Base-by-base conservation (phyloP, 2,113 vertebrate genomes). In the Neodon shergylaensis region DNA sequence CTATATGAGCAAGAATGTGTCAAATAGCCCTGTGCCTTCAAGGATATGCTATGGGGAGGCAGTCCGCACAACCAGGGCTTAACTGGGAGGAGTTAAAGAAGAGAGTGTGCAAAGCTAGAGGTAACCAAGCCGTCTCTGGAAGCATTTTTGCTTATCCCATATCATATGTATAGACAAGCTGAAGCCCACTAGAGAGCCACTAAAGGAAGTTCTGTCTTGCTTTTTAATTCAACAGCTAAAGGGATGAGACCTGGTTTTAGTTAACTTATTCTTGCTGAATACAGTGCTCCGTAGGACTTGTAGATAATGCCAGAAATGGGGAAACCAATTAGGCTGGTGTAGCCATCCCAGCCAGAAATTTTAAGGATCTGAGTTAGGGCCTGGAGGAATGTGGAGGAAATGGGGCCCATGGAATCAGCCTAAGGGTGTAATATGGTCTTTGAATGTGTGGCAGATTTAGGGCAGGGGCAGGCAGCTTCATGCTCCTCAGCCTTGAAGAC, bases 171-270 rank as follows among this genome's bases (percentile, higher is more conserved):
- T 54, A 1, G 22, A 70, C 47, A 94, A 26, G 28, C 33, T 44
- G 0, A 24, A 63, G 82, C 58, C 88, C 44, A 42, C 5, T 12
- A 36, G 33, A 85, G 26, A 87, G 26, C 22, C 66, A 47, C 14
- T 58, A 17, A 82, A 68, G 49, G 47, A 83, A 68, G 42, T 21
- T 39, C 10, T 86, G 63, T 1, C 19, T 94, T 91, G 33, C 54
- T 94, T 90, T 94, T 95, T 31, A 94, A 77, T 61, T 54, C 82
- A 96, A 58, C 36, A 52, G 78, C 7, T 52, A 10, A 76, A 66
- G 54, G 61, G n/a, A 66, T 84, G n/a, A 47, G 31, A 81, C 90
- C 74, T 90, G 36, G 12, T 49, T 90, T 95, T 85, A 73, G 39
- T 92, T 74, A 92, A 88, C 52, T 72, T 83, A 52, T 3, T 79